phyloP scores from a whole-genome alignment of 2,888 invertebrate species.

The Hypercompe scribonia region DNA sequence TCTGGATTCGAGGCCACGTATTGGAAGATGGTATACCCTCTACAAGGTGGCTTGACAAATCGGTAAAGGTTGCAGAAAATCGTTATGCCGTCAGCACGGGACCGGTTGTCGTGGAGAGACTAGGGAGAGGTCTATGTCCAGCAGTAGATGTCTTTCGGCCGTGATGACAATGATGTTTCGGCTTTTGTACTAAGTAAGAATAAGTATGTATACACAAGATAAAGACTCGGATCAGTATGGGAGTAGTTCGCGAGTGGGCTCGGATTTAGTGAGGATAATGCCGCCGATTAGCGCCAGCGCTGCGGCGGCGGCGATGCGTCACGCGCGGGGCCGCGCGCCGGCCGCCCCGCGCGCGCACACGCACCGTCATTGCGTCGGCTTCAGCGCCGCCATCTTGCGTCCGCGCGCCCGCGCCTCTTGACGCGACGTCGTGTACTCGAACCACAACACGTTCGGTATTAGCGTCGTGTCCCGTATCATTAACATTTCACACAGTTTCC shows the following conservation, averaged over 20 bases:
- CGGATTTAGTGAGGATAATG: constrained; percentile 63
- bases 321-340: constrained; percentile 79
- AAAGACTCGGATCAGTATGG: constrained; percentile 42
- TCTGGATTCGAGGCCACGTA: too few relatives aligned
- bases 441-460: constrained; percentile 97
- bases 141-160: too few relatives aligned
- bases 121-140: too few relatives aligned
- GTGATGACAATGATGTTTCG: too few relatives aligned
- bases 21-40: too few relatives aligned
- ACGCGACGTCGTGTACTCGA: constrained; percentile 95
- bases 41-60: too few relatives aligned
- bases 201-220: neutral
- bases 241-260: constrained; percentile 59
- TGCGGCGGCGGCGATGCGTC: constrained; percentile 77
- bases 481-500: constrained; percentile 94
- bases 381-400: constrained; percentile 92
- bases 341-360: constrained; percentile 75
- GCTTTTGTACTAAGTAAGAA: too few relatives aligned
- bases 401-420: constrained; percentile 93
- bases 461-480: constrained; percentile 95
- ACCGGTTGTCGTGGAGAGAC: too few relatives aligned
- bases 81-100: too few relatives aligned
- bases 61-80: too few relatives aligned
- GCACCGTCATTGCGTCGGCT: constrained; percentile 92
- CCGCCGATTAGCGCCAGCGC: constrained; percentile 74